Percentiles rank a stretch among this genome's conserved stretches.
phyloP scores from a whole-genome alignment of 2,888 invertebrate species.

The Orthonychiurus folsomi region DNA sequence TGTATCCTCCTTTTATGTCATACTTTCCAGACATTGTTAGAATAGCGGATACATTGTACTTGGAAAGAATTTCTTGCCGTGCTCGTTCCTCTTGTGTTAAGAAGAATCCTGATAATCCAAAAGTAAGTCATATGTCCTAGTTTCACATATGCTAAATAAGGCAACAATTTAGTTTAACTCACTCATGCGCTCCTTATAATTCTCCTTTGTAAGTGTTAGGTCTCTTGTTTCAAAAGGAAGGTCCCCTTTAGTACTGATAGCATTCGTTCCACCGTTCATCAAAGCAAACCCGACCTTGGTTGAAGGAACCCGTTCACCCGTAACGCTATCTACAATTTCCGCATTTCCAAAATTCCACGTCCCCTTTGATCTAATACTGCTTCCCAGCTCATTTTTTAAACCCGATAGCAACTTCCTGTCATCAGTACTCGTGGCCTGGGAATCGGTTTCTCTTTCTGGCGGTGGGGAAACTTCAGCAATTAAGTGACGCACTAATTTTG shows the following conservation, averaged over 20 bases:
- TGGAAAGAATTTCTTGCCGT: slow-evolving; percentile 38
- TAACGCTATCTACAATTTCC: slow-evolving; percentile 33
- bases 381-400: background rate
- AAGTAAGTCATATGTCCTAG: background rate
- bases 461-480: slow-evolving; percentile 65
- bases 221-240: background rate
- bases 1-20: slow-evolving; percentile 29
- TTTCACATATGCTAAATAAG: background rate
- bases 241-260: slow-evolving; percentile 21
- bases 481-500: slow-evolving; percentile 53
- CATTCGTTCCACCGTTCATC: slow-evolving; percentile 21
- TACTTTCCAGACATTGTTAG: slow-evolving; percentile 28
- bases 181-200: slow-evolving; percentile 40
- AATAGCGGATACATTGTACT: slow-evolving; percentile 37
- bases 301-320: slow-evolving; percentile 32
- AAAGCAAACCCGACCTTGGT: slow-evolving; percentile 38
- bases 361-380: background rate
- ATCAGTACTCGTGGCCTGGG: background rate
- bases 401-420: too few species aligned
- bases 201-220: slow-evolving; percentile 18
- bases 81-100: slow-evolving; percentile 38
- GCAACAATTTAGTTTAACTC: slow-evolving; percentile 14
- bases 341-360: slow-evolving; percentile 40
- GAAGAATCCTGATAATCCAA: slow-evolving; percentile 28
- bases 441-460: slow-evolving; percentile 20